Base-by-base conservation (phyloP, 2,797 vertebrate species). In the Cheirogaleus major region DNA sequence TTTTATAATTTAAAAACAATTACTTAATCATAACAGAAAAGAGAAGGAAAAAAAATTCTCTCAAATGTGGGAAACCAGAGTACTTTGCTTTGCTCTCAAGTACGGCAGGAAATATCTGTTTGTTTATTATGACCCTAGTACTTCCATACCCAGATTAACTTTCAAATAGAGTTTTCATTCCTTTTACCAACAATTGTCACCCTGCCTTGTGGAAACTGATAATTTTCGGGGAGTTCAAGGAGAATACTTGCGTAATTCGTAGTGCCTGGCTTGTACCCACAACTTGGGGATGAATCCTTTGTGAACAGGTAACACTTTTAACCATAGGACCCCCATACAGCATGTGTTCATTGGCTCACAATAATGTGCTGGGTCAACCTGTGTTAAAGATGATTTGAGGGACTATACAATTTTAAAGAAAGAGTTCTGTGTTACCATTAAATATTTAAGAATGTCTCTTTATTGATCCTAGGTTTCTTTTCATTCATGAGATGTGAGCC, bases 91-190 rank as follows among this genome's bases (percentile, higher is more conserved):
- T 88, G 41, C 50, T 91, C 78, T 91, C 38, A 92, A 92, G 50
- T 87, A 84, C 45, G 95, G 78, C 91, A 94, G 94, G 92, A 95
- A 96, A 95, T 82, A 86, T 63, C 75, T 89, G 70, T 78, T 90
- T 96, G 93, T 27, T 95, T 86, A 72, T 75, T 20, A 38, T 93
- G 89, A 95, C 75, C 15, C 25, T 89, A 13, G 7, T 82, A 73
- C 41, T 97, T 95, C 57, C 65, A 89, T 4, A 95, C 72, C n/a
- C 72, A 95, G 76, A 85, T 97, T 82, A 96, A 78, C 86, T 92
- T 97, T 97, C 70, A 93, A 95, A 93, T 32, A 57, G 91, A 65
- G 7, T 79, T 72, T 35, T 9, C 83, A 43, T 27, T 48, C 30
- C 14, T 4, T 88, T 80, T 90, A 75, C 67, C 65, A 83, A 82